Conservation (phyloP, 2,113 vertebrate genomes). For the Takifugu flavidus region DNA sequence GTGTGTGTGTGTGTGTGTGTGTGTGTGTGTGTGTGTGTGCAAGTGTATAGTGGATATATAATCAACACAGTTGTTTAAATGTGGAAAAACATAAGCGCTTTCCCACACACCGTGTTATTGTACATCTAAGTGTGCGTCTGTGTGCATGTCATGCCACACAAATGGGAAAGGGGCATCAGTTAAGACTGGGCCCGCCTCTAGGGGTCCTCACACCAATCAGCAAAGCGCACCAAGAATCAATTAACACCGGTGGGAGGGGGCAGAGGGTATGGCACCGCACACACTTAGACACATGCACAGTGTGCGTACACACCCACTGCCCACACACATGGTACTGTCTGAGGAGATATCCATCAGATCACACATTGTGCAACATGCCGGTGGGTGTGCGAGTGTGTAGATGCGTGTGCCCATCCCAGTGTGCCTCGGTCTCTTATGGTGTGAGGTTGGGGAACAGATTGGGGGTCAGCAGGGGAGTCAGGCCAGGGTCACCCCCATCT, state of each 20-base stretch:
- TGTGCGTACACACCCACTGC: slow-evolving; percentile 58
- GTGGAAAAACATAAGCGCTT: not conserved
- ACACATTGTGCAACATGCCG: slow-evolving; percentile 54
- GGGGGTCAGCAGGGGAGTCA: slow-evolving; percentile 78
- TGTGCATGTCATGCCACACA: slow-evolving; percentile 40
- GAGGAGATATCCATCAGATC: slow-evolving; percentile 76
- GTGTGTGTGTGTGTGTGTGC: slow-evolving; percentile 6
- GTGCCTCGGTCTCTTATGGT: slow-evolving; percentile 68
- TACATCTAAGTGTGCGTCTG: slow-evolving; percentile 9
- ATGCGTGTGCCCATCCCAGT: slow-evolving; percentile 55
- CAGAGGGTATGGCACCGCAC: slow-evolving; percentile 71
- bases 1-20: not conserved
- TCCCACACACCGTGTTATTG: slow-evolving; percentile 21
- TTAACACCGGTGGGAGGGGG: slow-evolving; percentile 83
- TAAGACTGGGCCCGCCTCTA: slow-evolving; percentile 68
- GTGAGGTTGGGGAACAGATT: slow-evolving; percentile 79
- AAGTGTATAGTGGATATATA: not conserved
- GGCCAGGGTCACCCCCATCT: slow-evolving; percentile 77
- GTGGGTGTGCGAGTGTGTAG: slow-evolving; percentile 33
- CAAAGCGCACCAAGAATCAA: slow-evolving; percentile 79
- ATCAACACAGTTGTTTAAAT: not conserved
- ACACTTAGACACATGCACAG: slow-evolving; percentile 54
- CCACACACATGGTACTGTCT: slow-evolving; percentile 73
- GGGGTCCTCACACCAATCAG: slow-evolving; percentile 84
- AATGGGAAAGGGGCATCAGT: slow-evolving; percentile 62